These are phyloP conservation scores for Drosophila nikananu DNA, from an alignment of 1,140 invertebrate genomes.

Conservation along the genomic window DNA sequence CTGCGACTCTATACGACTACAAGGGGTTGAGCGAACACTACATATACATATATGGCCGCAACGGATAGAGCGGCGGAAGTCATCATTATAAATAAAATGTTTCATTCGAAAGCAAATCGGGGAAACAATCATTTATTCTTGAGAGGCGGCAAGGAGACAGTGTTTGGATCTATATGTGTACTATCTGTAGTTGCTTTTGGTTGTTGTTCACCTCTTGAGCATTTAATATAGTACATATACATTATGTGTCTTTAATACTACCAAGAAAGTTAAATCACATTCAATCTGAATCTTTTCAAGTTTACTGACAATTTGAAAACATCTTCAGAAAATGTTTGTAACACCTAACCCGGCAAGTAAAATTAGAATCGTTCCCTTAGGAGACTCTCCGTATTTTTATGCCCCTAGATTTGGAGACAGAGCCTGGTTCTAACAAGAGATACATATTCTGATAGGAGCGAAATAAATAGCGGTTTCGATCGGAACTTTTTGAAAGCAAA, in stretches of 20 bases:
- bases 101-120: conserved; percentile 66
- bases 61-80: conserved; percentile 58
- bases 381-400: no score
- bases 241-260: background rate
- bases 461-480: no score
- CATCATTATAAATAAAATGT: conserved; percentile 79
- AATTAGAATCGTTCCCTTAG: background rate
- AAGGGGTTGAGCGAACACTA: conserved; percentile 26
- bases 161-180: background rate
- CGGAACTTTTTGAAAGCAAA: no score
- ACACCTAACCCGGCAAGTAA: background rate
- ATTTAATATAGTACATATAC: background rate
- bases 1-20: conserved; percentile 20
- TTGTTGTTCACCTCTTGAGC: background rate
- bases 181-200: background rate
- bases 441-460: no score
- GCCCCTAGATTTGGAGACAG: no score
- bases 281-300: no score
- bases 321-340: background rate
- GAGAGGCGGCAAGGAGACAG: conserved; percentile 19
- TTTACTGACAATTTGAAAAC: background rate
- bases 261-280: background rate
- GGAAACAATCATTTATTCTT: conserved; percentile 65
- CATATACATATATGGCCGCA: background rate
- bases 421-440: no score